Base-by-base conservation (phyloP, 2,113 vertebrate genomes). In the Centropus bengalensis region DNA sequence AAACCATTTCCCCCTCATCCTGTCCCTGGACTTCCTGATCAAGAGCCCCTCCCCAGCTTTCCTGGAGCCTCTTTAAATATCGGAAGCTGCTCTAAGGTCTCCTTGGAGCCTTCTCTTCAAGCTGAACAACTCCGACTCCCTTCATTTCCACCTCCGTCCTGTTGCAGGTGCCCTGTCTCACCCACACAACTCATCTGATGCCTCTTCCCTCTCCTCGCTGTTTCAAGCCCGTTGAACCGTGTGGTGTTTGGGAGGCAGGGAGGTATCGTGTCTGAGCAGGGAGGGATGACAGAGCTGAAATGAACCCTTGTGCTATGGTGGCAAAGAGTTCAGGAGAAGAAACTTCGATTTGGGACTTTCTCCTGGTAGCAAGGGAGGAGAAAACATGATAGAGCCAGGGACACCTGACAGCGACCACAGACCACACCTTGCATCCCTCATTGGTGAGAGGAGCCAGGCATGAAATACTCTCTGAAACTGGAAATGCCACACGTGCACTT, bases 91-190 rank as follows among this genome's bases (percentile, higher is more conserved):
- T 47, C 45, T 47, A 47, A 47, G 45, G 14, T 47, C 18, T 47
- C 45, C 19, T 18, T 19, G 18, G 45, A 47, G 45, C 45, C 45
- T 47, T 47, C 45, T 47, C 19, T 18, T 47, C 45, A 47, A 17
- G 45, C 19, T 47, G 45, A 18, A 47, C 45, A 47, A 19, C 45
- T 17, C 19, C 45, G 20, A 19, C 45, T 47, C 45, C 20, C 9
- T 92, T 76, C 1, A 1, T 62, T 90, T n/a, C 38, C 30, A 62
- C 24, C 22, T 44, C 32, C 3, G 0, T 63, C 32, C 15, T 47
- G 52, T 36, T 1, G 1, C 32, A 64, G 42, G 24, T 15, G 4
- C 14, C 66, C 20, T 1, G 0, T 15, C 59, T 28, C 2, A 0
- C 83, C 33, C 44, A 38, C 2, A 1, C 0, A 0, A 12, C 52